Conservation (phyloP, 1,140 invertebrate species). For the Latrodectus geometricus region DNA sequence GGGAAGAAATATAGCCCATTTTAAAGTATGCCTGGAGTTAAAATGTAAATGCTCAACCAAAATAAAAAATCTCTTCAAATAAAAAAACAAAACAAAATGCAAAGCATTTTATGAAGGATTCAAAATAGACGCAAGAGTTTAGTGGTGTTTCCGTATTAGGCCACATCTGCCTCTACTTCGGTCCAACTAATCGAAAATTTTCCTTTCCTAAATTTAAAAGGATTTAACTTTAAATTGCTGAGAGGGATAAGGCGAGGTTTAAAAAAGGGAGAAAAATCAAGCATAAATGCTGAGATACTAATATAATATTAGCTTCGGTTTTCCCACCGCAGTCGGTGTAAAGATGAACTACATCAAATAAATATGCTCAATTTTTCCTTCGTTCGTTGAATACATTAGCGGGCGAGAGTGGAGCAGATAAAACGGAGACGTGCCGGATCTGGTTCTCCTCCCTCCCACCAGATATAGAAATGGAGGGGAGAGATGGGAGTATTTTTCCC, state of each 20-base stretch:
- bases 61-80: background rate
- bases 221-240: conserved; percentile 59
- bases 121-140: conserved; percentile 60
- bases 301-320: conserved; percentile 58
- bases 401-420: conserved; percentile 35
- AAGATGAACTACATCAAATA: conserved; percentile 61
- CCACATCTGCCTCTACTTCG: conserved; percentile 47
- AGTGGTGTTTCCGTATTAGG: conserved; percentile 59
- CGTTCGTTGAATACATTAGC: conserved; percentile 55
- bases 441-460: conserved; percentile 18
- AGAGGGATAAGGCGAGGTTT: conserved; percentile 37
- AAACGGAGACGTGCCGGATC: conserved; percentile 39
- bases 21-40: conserved; percentile 30
- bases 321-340: background rate
- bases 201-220: conserved; percentile 57
- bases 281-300: conserved; percentile 54
- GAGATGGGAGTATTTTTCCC: background rate
- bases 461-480: background rate
- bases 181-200: conserved; percentile 50
- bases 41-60: conserved; percentile 46
- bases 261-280: conserved; percentile 46
- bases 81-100: conserved; percentile 24
- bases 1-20: conserved; percentile 31
- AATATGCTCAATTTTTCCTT: conserved; percentile 58
- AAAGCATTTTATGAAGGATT: conserved; percentile 34